These are phyloP conservation scores for Halictus rubicundus DNA, from an alignment of 1,140 invertebrate species.

Conservation along the genomic window DNA sequence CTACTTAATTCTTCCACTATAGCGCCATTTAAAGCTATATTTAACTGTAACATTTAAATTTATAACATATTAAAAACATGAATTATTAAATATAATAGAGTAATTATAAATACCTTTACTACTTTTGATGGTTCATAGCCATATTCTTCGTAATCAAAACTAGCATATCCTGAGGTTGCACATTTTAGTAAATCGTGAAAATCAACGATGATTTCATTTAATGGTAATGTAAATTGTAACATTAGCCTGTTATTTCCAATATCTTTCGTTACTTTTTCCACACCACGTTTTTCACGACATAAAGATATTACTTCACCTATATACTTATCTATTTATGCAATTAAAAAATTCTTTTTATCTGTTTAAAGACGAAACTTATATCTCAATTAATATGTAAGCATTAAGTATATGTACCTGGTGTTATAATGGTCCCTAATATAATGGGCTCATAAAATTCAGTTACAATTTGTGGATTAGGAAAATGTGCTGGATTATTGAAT, in stretches of 20 bases:
- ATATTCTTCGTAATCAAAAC: slow-evolving; percentile 98
- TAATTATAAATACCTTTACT: slow-evolving; percentile 83
- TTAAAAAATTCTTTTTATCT: background rate
- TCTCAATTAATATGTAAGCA: slow-evolving; percentile 15
- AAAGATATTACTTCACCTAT: slow-evolving; percentile 86
- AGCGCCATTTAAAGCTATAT: slow-evolving; percentile 90
- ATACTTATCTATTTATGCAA: slow-evolving; percentile 82
- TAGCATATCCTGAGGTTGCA: slow-evolving; percentile 95
- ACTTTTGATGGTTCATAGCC: slow-evolving; percentile 89
- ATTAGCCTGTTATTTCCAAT: slow-evolving; percentile 92
- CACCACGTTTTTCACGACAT: slow-evolving; percentile 89
- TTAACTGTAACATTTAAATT: slow-evolving; percentile 82
- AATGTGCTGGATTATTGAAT: slow-evolving; percentile 92
- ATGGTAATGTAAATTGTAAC: slow-evolving; percentile 91
- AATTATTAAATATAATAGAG: slow-evolving; percentile 4
- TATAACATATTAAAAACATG: slow-evolving; percentile 6
- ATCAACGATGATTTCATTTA: slow-evolving; percentile 96
- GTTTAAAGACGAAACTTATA: background rate
- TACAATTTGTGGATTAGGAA: slow-evolving; percentile 87
- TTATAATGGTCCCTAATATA: slow-evolving; percentile 93
- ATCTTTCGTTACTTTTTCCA: slow-evolving; percentile 86
- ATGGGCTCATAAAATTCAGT: slow-evolving; percentile 93
- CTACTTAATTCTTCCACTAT: slow-evolving; percentile 93
- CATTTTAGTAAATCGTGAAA: slow-evolving; percentile 97
- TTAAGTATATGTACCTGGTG: slow-evolving; percentile 84